Evolutionary conservation across 1,140 invertebrate species (phyloP), one percentile per base, ranked within the genome.

Genomic region (Drosophila melanica): DNA sequence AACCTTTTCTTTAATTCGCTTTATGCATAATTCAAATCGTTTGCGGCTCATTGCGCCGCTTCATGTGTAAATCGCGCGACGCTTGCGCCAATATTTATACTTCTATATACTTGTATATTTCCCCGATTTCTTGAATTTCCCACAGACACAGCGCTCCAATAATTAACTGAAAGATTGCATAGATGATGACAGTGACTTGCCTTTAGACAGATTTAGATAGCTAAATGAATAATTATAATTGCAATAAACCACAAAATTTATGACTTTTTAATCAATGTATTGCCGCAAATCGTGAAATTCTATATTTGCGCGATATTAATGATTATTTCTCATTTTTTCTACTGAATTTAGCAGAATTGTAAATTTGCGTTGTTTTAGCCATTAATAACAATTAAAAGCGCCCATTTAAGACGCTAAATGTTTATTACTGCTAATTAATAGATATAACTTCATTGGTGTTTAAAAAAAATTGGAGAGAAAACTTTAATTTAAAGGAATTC

Each of bases 41-140:
- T 57, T 57, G 39, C 53, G 44, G n/a, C 54, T 67, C 44, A 66
- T 66, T 67, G 64, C 66, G 20, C 20, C 14, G 30, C 59, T 48
- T 67, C 64, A 50, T 73, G 70, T 73, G 64, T 33, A 71, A 76
- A 66, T 78, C 75, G 77, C 58, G 76, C 47, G 68, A 84, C 63
- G 54, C 67, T 54, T 30, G 50, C 66, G 66, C 70, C 75, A 76
- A 60, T 14, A 27, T 18, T 2, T 14, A 54, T 39, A 37, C 7
- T 1, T 16, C 10, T 30, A 20, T 37, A 50, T 33, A 41, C 58
- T 75, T 71, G 20, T 68, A 64, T 55, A 54, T 73, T 67, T 27
- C 64, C 58, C 16, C 35, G 47, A 71, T 72, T 50, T 42, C 54
- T 55, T 75, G 78, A 59, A 47, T 72, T 85, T 85, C 82, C 81